Evolutionary conservation across 53 echinoderm and acorn worm species (phyloP).

Genomic region (Mesocentrotus franciscanus): DNA sequence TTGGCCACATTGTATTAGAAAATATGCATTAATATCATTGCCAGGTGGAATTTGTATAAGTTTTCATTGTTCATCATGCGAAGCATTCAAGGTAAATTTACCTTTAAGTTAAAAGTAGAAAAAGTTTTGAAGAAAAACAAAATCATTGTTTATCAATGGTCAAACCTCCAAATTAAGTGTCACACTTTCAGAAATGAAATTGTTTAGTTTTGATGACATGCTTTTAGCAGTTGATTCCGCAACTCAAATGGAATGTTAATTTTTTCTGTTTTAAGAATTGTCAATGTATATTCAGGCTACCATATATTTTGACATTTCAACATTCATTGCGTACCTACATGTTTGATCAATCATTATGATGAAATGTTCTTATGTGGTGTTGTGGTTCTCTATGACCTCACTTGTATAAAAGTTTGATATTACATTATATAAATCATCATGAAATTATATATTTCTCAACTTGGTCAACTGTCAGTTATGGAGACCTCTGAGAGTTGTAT

Average conservation of each 20-base stretch:
- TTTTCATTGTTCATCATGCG: background rate
- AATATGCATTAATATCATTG: background rate
- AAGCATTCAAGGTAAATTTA: background rate
- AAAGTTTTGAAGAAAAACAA: background rate
- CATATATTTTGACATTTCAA: background rate
- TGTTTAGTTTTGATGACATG: background rate
- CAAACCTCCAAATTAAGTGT: background rate
- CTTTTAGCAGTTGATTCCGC: background rate
- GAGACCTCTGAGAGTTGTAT: too few species aligned
- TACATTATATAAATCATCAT: background rate
- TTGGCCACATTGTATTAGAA: background rate
- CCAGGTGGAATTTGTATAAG: background rate
- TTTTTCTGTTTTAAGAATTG: background rate
- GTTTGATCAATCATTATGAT: background rate
- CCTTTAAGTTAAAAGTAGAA: background rate
- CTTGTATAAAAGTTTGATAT: conserved; percentile 12
- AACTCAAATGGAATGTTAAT: conserved; percentile 1
- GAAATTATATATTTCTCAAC: background rate
- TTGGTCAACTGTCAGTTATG: background rate
- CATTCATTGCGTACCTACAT: background rate
- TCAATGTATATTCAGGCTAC: background rate
- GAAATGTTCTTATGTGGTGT: background rate
- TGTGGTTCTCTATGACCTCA: background rate
- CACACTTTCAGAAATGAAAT: background rate
- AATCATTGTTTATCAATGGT: background rate